Evolutionary conservation across 2,888 invertebrate species (phyloP), one percentile per base, ranked within the genome.

Genomic region (Crematogaster levior): DNA sequence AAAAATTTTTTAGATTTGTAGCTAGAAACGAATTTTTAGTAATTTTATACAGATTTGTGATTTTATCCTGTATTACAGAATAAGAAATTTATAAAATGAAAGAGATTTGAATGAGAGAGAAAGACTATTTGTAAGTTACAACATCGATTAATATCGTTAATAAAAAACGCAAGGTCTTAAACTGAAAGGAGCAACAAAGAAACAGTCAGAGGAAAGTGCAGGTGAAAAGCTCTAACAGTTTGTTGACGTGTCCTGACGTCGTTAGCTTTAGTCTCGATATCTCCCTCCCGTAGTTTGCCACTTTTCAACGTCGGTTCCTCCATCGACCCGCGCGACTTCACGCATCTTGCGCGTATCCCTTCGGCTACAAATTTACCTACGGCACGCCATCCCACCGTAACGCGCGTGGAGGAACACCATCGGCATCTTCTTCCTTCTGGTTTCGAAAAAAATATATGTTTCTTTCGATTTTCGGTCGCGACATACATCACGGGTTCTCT

Each of bases 401-500:
- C 56, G 18, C 27, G 30, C 37, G 53, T 34, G 46, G n/a, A 12
- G 37, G 24, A 40, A 77, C 18, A 34, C 24, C 43, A 34, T 75
- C 24, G 48, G 51, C 43, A 24, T 24, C 74, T 85, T 70, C 72
- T 53, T 81, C 77, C 70, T n/a, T n/a, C n/a, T 56, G 72, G 70
- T 77, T 81, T 82, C 56, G 79, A 81, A 70, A 86, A n/a, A 84
- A 83, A 87, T 84, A 87, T 87, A 74, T 77, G 24, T 27, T 86
- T 80, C 58, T 66, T 74, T 58, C 46, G 73, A 61, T 30, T 24
- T 56, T 61, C 74, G 53, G 61, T 82, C 60, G 72, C 37, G 21
- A 10, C 66, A 75, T 40, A 74, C 87, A 86, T 84, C 82, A 74
- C 58, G 30, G 10, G 27, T n/a, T n/a, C 65, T 73, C 40, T 75